These are phyloP conservation scores for Eleginops maclovinus DNA, from an alignment of 2,113 vertebrate genomes.

Conservation along the genomic window DNA sequence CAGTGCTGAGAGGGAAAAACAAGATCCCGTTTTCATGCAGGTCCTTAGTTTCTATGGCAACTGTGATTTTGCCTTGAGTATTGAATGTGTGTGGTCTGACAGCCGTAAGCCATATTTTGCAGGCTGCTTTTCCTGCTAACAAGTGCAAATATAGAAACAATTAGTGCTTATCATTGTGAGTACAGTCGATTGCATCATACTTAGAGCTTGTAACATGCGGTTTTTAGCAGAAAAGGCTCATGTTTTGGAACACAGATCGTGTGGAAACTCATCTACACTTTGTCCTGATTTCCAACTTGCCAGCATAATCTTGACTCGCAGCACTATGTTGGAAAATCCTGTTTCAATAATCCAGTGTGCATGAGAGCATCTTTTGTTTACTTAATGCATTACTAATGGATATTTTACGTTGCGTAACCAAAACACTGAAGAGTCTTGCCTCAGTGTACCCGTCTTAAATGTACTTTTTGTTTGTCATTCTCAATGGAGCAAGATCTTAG, in stretches of 20 bases:
- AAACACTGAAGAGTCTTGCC: conserved; percentile 44
- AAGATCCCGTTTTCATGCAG: conserved; percentile 71
- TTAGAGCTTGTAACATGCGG: conserved; percentile 41
- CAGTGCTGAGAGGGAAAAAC: conserved; percentile 49
- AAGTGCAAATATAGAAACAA: conserved; percentile 21
- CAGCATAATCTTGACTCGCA: conserved; percentile 43
- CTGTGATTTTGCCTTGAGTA: conserved; percentile 46
- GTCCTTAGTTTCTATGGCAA: conserved; percentile 70
- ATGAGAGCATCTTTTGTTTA: conserved; percentile 18
- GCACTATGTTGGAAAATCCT: conserved; percentile 27
- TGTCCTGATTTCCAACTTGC: conserved; percentile 36
- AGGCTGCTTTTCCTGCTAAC: conserved; percentile 34
- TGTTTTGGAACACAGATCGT: conserved; percentile 41
- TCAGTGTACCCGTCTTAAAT: conserved; percentile 14
- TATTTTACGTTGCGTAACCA: conserved; percentile 12
- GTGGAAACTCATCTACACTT: conserved; percentile 16
- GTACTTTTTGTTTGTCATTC: conserved; percentile 1
- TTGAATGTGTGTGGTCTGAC: conserved; percentile 28
- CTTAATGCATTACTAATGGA: not conserved
- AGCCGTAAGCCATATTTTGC: conserved; percentile 57
- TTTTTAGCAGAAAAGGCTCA: conserved; percentile 9
- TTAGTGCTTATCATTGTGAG: conserved; percentile 45
- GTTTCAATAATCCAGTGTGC: conserved; percentile 24
- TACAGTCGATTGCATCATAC: conserved; percentile 14
- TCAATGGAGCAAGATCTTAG: conserved; percentile 34